A percentile compares a stretch with the other conserved stretches of the same genome.
Conservation (phyloP, 2,888 invertebrate species). For the Agrilus cyanescens region DNA sequence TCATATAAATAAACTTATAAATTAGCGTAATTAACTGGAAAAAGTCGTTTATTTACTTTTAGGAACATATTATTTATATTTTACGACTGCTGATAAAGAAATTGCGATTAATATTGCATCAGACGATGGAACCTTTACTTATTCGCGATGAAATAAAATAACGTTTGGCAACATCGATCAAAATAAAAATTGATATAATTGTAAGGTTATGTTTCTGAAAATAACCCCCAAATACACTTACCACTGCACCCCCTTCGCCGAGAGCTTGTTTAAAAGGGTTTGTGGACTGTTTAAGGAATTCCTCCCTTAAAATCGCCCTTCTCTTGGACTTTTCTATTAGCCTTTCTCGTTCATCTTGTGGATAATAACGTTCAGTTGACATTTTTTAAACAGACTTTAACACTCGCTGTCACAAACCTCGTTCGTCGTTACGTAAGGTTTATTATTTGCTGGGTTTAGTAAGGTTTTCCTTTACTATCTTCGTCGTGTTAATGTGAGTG, state of each 20-base stretch:
- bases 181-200: too few relatives aligned
- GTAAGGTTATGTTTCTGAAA: neutral
- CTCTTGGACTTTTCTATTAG: constrained; percentile 49
- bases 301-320: constrained; percentile 48
- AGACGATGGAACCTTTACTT: too few relatives aligned
- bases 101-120: too few relatives aligned
- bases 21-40: too few relatives aligned
- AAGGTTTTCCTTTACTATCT: too few relatives aligned
- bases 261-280: constrained; percentile 61
- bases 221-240: constrained; percentile 37
- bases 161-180: neutral
- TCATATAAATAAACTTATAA: too few relatives aligned
- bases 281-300: constrained; percentile 56
- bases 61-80: too few relatives aligned
- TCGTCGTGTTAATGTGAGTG: too few relatives aligned
- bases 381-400: constrained; percentile 22
- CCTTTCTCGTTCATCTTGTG: constrained; percentile 39
- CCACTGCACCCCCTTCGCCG: constrained; percentile 56
- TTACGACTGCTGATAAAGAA: too few relatives aligned
- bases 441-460: neutral
- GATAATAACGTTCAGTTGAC: constrained; percentile 41
- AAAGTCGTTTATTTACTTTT: too few relatives aligned
- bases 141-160: neutral
- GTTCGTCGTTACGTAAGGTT: constrained; percentile 2
- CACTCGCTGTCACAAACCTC: neutral